Base-by-base conservation (phyloP, 1,140 invertebrate genomes). In the Drosophila nasuta region DNA sequence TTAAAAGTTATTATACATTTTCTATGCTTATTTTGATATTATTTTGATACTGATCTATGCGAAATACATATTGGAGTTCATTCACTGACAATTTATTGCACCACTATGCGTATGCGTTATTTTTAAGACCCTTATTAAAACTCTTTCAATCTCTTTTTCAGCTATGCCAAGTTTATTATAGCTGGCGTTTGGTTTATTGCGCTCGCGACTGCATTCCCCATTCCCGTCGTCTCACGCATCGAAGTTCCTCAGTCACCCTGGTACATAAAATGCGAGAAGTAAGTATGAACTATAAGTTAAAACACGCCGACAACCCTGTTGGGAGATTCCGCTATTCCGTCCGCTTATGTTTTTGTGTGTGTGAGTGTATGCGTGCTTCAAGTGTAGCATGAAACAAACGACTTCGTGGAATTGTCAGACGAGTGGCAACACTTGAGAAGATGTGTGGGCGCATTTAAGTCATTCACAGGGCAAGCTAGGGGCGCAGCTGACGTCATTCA, bases 161-260 rank as follows among this genome's bases (percentile, higher is more conserved):
- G 92, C n/a, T 91, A 96, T 56, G 95, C 96, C 0, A 95, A 95
- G 75, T 92, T 95, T 43, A 95, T 97, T 48, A 97, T 98, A 28
- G 93, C 94, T 0, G 93, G 94, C 2, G 96, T 98, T 7, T 98
- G 97, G 97, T 76, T 94, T 1, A 94, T 98, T 15, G 96, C 97
- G 0, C 91, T 97, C 10, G 93, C 96, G 1, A 97, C 97, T 0
- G 97, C 97, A 0, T 93, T 96, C 4, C 97, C 97, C 1, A 97
- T 97, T 30, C 95, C 95, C 0, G 92, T 98, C 1, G 95, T 97
- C 8, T 95, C 96, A 0, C 92, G 93, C 20, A 91, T 96, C 7
- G 86, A 91, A 0, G 93, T 95, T 48, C 96, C 96, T 0, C 58
- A 72, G 0, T 88, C 85, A 10, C 74, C 92, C 0, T 95, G 94